These are phyloP conservation scores for Chaunax sp. DNA, from an alignment of 2,797 vertebrate species.

Conservation along the genomic window DNA sequence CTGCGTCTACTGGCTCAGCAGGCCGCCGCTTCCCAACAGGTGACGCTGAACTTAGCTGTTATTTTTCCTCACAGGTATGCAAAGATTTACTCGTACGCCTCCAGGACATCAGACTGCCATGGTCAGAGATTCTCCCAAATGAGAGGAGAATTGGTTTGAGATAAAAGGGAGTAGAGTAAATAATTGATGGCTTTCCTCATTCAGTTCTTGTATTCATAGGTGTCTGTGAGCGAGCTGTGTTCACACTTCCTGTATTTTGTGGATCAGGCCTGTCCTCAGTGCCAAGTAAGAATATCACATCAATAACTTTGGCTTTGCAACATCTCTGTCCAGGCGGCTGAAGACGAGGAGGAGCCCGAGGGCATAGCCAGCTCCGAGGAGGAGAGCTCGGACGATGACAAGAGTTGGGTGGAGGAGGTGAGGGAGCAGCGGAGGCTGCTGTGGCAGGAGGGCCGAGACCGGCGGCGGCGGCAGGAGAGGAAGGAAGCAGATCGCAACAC, in stretches of 20 bases:
- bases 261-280: background rate
- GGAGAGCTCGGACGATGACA: conserved; percentile 97
- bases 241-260: background rate
- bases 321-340: conserved; percentile 53
- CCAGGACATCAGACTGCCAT: too few species aligned
- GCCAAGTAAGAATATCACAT: background rate
- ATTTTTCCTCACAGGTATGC: too few species aligned
- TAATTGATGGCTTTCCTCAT: conserved; percentile 16
- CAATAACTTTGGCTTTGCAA: background rate
- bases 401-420: conserved; percentile 97
- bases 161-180: background rate
- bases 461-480: conserved; percentile 83
- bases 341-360: conserved; percentile 91
- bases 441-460: conserved; percentile 85
- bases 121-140: too few species aligned
- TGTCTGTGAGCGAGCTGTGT: too few species aligned
- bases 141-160: background rate
- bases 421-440: conserved; percentile 93
- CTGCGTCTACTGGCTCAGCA: conserved; percentile 85
- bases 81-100: too few species aligned
- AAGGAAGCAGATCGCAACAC: conserved; percentile 88
- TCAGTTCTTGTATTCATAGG: too few species aligned
- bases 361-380: conserved; percentile 93
- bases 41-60: conserved; percentile 51
- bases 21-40: conserved; percentile 77